Conservation (phyloP, 2,888 invertebrate species). For the Lottia gigantea region DNA sequence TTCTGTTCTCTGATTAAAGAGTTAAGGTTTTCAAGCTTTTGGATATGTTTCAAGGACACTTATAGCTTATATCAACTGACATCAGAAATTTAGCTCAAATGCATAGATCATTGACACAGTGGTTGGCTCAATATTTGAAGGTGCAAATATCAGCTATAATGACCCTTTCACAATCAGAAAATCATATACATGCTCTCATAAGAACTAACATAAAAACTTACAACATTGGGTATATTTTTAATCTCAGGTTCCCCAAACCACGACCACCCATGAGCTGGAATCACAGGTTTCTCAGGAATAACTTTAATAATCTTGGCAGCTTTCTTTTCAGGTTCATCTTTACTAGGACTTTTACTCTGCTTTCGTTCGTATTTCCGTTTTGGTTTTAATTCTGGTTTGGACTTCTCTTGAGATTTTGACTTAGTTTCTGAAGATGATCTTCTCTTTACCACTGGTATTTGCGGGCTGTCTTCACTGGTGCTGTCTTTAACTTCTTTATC, state of each 20-base stretch:
- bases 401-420: conserved; percentile 15
- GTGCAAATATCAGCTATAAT: too few relatives aligned
- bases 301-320: conserved; percentile 23
- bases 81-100: too few relatives aligned
- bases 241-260: conserved; percentile 49
- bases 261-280: conserved; percentile 52
- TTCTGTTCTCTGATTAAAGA: too few relatives aligned
- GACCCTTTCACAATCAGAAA: background rate
- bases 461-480: background rate
- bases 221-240: conserved; percentile 42
- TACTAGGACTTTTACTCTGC: conserved; percentile 15
- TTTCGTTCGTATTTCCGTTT: conserved; percentile 22
- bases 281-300: conserved; percentile 26
- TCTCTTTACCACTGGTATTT: background rate
- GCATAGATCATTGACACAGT: too few relatives aligned
- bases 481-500: conserved; percentile 13
- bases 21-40: too few relatives aligned
- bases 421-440: conserved; percentile 17
- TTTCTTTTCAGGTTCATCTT: conserved; percentile 22
- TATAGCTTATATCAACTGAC: too few relatives aligned
- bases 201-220: conserved; percentile 1
- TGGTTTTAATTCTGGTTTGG: conserved; percentile 16
- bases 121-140: too few relatives aligned
- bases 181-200: too few relatives aligned
- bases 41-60: too few relatives aligned